Evolutionary conservation across 2,888 invertebrate genomes (phyloP).

Genomic region (Sericinus montela): DNA sequence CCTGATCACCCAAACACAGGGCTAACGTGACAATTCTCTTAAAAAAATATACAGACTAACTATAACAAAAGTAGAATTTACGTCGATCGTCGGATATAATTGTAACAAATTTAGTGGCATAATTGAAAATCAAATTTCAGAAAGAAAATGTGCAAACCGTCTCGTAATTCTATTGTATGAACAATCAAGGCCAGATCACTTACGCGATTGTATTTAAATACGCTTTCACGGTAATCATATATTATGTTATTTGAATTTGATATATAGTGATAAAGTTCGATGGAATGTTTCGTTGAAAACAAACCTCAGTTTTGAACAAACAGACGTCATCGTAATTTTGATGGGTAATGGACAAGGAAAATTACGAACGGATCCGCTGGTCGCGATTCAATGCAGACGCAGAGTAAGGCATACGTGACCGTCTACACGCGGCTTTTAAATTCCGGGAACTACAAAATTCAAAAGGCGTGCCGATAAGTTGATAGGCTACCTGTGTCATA

Average conservation of each 20-base stretch:
- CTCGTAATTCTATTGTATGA: constrained; percentile 8
- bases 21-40: too few species aligned
- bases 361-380: not conserved
- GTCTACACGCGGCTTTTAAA: constrained; percentile 20
- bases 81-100: too few species aligned
- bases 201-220: constrained; percentile 1
- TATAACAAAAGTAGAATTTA: too few species aligned
- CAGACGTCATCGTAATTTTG: not conserved
- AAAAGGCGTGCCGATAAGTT: not conserved
- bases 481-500: not conserved
- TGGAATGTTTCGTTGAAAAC: not conserved
- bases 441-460: constrained; percentile 11
- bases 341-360: constrained; percentile 8
- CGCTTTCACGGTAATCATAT: constrained; percentile 6
- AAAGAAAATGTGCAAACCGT: not conserved
- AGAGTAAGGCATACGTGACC: constrained; percentile 26
- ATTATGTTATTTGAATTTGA: constrained; percentile 1
- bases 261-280: not conserved
- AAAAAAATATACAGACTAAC: too few species aligned
- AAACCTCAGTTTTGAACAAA: not conserved
- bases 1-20: too few species aligned
- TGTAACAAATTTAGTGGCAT: too few species aligned
- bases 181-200: constrained; percentile 4
- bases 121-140: too few species aligned
- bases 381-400: not conserved